Evolutionary conservation across 2,888 invertebrate species (phyloP), one percentile per base, ranked within the genome.

Genomic region (Pyrochroa serraticornis): DNA sequence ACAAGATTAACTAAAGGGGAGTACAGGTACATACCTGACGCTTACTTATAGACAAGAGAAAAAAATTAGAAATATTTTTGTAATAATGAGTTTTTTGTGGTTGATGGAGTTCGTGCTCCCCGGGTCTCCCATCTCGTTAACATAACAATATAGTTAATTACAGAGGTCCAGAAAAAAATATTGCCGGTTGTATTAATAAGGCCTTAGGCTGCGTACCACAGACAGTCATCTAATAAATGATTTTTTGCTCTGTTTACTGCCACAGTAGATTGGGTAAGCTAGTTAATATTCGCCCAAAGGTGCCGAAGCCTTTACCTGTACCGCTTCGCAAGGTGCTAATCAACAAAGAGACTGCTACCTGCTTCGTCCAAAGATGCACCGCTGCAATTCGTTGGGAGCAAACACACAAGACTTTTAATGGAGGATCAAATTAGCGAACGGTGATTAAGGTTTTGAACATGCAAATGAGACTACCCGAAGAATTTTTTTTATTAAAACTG

Each of bases 71-170:
- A 44, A 37, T 12, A 43, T 36, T 43, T 39, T 33, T 30, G 22
- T 42, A 31, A 42, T 44, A 45, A 45, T 45, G 36, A 45, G 45
- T 51, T 43, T 51, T 41, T 46, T 41, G 39, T 39, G 9, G 45
- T 45, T 37, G 35, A 37, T 31, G 14, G 43, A 22, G 41, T 55
- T 48, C 48, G 36, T 37, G 13, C 36, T 22, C 22, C 22, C 22
- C 22, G 22, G 22, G 22, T 22, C 22, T 22, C 39, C 14, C 8
- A 57, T 53, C 64, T 63, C 47, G 63, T 66, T 66, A 66, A 54
- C 63, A 63, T 62, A 65, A 67, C 66, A 67, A 67, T 67, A 55
- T 60, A 59, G 59, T 61, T 65, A 64, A 67, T 65, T 67, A 67
- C 49, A 60, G 53, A 47, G 57, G 53, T 50, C 49, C 37, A 42